Evolutionary conservation across 2,113 vertebrate genomes (phyloP), one percentile per base, ranked within the genome.

Genomic region (Rhynchomys soricoides): DNA sequence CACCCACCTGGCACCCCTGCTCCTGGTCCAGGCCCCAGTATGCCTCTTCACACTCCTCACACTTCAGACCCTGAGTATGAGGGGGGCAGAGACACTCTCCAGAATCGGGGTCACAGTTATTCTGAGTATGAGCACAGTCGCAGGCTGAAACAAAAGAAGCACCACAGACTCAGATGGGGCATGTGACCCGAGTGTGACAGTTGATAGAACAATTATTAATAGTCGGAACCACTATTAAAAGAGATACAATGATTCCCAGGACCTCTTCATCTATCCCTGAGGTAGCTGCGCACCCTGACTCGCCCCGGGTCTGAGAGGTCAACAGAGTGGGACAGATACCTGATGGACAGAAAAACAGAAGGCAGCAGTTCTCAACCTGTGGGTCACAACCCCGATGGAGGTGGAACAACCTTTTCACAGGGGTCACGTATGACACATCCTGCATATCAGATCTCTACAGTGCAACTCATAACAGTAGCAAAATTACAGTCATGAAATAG

Each of bases 61-160:
- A 99, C 89, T 98, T 98, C 24, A 92, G 96, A 22, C 99, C 99
- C 34, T 1, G 74, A 15, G 99, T 99, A 95, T 99, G 98, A 94
- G 99, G 98, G 0, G 99, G 99, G 95, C 99, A 99, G 97, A 99
- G 98, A 59, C 99, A 99, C 64, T 98, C 97, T 17, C 99, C 99
- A 0, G 98, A 99, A 26, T 98, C 96, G 0, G 98, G 96, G 94
- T 99, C 86, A 92, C 99, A 99, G 96, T 99, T 99, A 26, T 99
- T 99, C 45, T 98, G 98, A 16, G 99, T 99, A 97, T 99, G 98
- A n/a, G 98, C 96, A 86, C 99, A 99, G 97, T 98, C 97, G 96
- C 99, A 99, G 97, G 98, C 99, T 99, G 97, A 37, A 92, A 97
- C 5, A 92, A n/a, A 83, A 68, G n/a, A 57, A 40, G 37, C 22